Base-by-base conservation (phyloP, 2,113 vertebrate species). In the Hoplias malabaricus region DNA sequence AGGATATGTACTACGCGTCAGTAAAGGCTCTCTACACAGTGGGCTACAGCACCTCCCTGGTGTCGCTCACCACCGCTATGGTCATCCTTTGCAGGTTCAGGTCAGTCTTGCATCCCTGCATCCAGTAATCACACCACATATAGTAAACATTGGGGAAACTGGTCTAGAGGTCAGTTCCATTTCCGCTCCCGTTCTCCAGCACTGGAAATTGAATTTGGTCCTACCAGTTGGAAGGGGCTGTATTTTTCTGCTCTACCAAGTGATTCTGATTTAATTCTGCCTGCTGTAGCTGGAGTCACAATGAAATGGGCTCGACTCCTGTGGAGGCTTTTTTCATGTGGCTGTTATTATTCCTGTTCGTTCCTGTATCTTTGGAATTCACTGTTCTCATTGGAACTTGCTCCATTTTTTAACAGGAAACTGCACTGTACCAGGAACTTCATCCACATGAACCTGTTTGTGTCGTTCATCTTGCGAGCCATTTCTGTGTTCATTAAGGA, bases 391-490 rank as follows among this genome's bases (percentile, higher is more conserved):
- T 14, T 19, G 5, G 0, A 38, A 63, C 61, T 3, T 16, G 19
- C 14, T 5, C 43, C 43, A 14, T 46, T 46, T 14, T 69, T 4
- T 11, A 77, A 0, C 79, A 99, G 97, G 91, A 99, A 99, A 84
- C 96, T 99, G 62, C 98, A 99, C 84, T 99, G 98, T 81, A 99
- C 98, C 78, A 90, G 98, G n/a, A 99, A 99, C 86, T 99, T 98
- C 85, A 99, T 99, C 85, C 98, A 99, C 90, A 98, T 99, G 97
- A 99, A 99, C 84, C 93, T 99, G 72, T 99, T 99, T 54, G 94
- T 96, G 79, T 99, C 98, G 0, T 99, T 99, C 90, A 98, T 99
- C 84, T 91, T 99, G 83, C 92, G 98, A 84, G 98, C 98, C 65
- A 95, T 98, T 85, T 98, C 97, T 0, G 98, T 98, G 62, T 99